Evolutionary conservation across 2,113 vertebrate species (phyloP), one percentile per base, ranked within the genome.

Genomic region (Ivindomyrus marchei): DNA sequence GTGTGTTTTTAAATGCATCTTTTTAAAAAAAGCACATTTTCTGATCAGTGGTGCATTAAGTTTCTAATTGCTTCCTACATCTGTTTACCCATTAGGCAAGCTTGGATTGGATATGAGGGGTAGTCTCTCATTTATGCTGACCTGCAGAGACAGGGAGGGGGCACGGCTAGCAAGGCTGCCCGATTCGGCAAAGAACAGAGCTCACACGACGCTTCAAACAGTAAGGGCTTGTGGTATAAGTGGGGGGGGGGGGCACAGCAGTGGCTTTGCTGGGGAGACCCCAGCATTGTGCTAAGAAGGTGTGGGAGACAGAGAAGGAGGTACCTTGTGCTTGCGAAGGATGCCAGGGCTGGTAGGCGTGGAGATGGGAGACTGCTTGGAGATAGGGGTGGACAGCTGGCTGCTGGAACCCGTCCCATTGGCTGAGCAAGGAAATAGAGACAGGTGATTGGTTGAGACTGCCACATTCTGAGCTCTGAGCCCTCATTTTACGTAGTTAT

Each of bases 301-400:
- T 49, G n/a, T 15, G 36, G 21, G 19, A 70, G 52, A 53, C 45
- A n/a, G 9, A 58, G 27, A 9, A 8, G 49, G 70, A 15, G 95
- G 96, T 98, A 99, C 98, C 98, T 99, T 99, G 96, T 99, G 97
- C 96, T 99, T 99, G 93, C 97, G 98, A 94, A 96, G 96, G 93
- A 96, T 97, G 88, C 97, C 98, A 89, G 98, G 98, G 92, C 98
- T 99, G 94, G 98, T 98, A 13, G 98, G 98, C 88, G 97, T 98
- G 92, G 98, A 99, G 95, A 98, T 98, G 21, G 98, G 98, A 91
- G 98, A 99, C 95, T 99, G 98, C 96, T 99, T 99, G 93, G 98
- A 99, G 93, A 98, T 98, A 89, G 98, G 98, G 89, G 98, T 99
- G 93, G 98, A 99, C 88, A 99, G 96, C 94, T 99, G 98, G 93